A percentile compares a stretch with the other conserved stretches of the same genome.
Conservation (phyloP, 1,140 invertebrate genomes). For the Eupristina koningsbergeri region DNA sequence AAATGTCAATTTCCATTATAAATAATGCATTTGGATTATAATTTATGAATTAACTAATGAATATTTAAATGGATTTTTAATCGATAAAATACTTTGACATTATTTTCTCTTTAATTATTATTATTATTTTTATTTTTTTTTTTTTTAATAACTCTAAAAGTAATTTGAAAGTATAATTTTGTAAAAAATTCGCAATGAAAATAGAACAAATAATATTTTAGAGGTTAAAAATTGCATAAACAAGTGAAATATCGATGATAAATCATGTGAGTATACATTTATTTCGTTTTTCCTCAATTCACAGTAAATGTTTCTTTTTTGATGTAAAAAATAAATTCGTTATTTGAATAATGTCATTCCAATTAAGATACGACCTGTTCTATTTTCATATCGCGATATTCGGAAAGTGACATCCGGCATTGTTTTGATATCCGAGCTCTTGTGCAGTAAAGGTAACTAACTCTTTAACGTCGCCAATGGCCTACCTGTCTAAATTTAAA, state of each 20-base stretch:
- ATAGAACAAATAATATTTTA: background rate
- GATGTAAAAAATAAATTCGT: too few relatives aligned
- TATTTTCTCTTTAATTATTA: too few relatives aligned
- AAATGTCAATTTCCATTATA: too few relatives aligned
- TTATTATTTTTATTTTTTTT: too few relatives aligned
- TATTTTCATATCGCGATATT: background rate
- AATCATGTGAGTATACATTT: background rate
- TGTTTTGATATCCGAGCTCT: background rate
- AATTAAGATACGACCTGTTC: too few relatives aligned
- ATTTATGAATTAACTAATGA: background rate
- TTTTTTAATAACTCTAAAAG: too few relatives aligned
- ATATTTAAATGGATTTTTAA: too few relatives aligned
- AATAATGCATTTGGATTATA: too few relatives aligned
- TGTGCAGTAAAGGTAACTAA: background rate
- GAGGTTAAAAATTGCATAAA: background rate
- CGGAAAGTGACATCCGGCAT: background rate
- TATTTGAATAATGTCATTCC: too few relatives aligned
- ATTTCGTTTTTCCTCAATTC: background rate
- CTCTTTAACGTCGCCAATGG: background rate
- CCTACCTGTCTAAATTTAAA: slow-evolving; percentile 13
- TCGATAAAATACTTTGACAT: too few relatives aligned
- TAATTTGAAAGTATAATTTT: background rate
- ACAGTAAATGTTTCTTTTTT: background rate
- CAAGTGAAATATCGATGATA: background rate
- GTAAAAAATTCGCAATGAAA: background rate